Evolutionary conservation across 2,113 vertebrate genomes (phyloP), one percentile per base, ranked within the genome.

Genomic region (Tamias sibiricus): DNA sequence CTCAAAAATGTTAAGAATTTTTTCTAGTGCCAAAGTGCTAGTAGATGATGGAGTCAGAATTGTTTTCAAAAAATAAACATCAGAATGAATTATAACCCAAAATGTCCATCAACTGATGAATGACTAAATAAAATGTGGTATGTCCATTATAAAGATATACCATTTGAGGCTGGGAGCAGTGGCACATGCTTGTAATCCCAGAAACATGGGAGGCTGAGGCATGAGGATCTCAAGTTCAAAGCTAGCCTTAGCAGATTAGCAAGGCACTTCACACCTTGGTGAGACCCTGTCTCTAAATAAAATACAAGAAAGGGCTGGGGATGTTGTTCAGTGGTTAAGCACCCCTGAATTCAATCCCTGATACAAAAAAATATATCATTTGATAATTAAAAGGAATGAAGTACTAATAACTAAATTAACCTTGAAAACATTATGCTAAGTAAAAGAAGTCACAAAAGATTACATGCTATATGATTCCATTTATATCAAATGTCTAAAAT

Each of bases 81-180:
- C 64, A 75, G 47, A 92, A 69, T 97, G 22, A 95, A 79, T 12
- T 35, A 64, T 22, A 77, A 91, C 87, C 37, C 20, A 37, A 83
- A 76, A 95, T 64, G 64, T 87, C 68, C 4, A 32, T 75, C 87
- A 87, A 17, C 52, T 87, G 20, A 42, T 19, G 77, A 77, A 94
- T 35, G 42, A 16, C 62, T 87, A 77, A 66, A 47, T 37, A 87
- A 85, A 44, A 62, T 40, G 32, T 66, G 24, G 44, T 47, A 40
- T 66, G n/a, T 69, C 14, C 44, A 68, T 28, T 57, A 49, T 68
- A 62, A 74, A n/a, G 30, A 59, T 52, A 24, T 59, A 47, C 42
- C 37, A 54, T 49, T 49, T 13, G 47, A 49, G 47, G 10, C 47
- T 5, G 2, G 12, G 12, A 12, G 47, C 2, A 12, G 47, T 49